Conservation (phyloP, 2,113 vertebrate genomes). For the Anseranas semipalmata region DNA sequence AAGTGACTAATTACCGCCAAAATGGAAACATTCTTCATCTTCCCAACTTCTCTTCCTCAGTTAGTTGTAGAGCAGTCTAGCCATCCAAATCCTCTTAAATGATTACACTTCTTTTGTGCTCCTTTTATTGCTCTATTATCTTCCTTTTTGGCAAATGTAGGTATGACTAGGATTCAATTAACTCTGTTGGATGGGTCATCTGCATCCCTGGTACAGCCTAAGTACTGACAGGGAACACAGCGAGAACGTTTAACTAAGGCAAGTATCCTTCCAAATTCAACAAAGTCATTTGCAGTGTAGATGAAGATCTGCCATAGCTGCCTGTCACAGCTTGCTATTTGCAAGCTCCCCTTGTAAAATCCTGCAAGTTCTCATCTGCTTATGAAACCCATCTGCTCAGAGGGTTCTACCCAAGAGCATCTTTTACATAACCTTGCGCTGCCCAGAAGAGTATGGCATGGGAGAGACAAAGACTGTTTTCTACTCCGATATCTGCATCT, state of each 20-base stretch:
- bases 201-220: neutral
- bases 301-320: neutral
- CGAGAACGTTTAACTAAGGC: neutral
- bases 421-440: neutral
- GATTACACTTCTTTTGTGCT: neutral
- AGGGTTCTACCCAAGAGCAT: neutral
- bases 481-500: neutral
- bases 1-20: neutral
- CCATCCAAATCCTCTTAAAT: neutral
- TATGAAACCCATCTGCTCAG: neutral
- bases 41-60: neutral
- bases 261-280: neutral
- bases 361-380: neutral
- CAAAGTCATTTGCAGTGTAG: neutral
- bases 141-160: neutral
- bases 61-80: neutral
- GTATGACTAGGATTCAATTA: conserved; percentile 2
- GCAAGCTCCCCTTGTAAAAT: neutral
- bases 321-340: neutral
- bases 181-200: conserved; percentile 5
- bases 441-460: neutral
- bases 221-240: neutral
- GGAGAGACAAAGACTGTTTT: neutral
- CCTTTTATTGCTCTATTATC: neutral
- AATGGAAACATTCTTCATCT: neutral